Conservation (phyloP, 1,140 invertebrate genomes). For the Listronotus oregonensis region DNA sequence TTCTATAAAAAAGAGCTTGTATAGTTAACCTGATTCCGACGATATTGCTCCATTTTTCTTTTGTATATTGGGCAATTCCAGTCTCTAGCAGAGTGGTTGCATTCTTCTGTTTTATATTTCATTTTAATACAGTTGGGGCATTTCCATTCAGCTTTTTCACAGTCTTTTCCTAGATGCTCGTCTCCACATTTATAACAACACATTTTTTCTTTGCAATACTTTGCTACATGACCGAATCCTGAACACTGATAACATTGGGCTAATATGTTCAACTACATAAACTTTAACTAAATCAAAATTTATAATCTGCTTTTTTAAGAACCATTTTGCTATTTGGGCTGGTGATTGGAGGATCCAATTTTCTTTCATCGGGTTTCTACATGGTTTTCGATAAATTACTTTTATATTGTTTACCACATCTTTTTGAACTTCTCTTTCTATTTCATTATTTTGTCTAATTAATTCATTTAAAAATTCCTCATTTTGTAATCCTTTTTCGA, state of each 20-base stretch:
- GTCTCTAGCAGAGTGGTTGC: slow-evolving; percentile 17
- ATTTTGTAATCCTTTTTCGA: slow-evolving; percentile 14
- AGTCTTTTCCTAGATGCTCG: slow-evolving; percentile 1
- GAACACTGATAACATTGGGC: background rate
- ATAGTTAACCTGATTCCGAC: slow-evolving; percentile 10
- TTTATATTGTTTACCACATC: slow-evolving; percentile 11
- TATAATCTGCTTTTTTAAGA: slow-evolving; percentile 22
- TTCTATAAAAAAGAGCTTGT: background rate
- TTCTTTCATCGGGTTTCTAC: slow-evolving; percentile 19
- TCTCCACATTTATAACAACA: too few species aligned
- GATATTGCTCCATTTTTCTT: slow-evolving; percentile 11
- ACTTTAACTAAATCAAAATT: slow-evolving; percentile 26
- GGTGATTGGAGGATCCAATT: slow-evolving; percentile 31
- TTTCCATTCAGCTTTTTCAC: background rate
- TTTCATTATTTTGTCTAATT: slow-evolving; percentile 19
- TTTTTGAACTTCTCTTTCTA: slow-evolving; percentile 14
- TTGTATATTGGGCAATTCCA: slow-evolving; percentile 13
- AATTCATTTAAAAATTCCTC: slow-evolving; percentile 22
- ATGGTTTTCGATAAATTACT: slow-evolving; percentile 16
- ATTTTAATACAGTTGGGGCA: slow-evolving; percentile 17
- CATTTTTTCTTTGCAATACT: too few species aligned
- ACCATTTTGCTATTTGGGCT: slow-evolving; percentile 29
- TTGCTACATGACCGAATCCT: too few species aligned
- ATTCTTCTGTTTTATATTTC: background rate
- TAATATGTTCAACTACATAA: slow-evolving; percentile 20